Evolutionary conservation across 2,888 invertebrate species (phyloP), one percentile per base, ranked within the genome.

Genomic region (Bembecia ichneumoniformis): DNA sequence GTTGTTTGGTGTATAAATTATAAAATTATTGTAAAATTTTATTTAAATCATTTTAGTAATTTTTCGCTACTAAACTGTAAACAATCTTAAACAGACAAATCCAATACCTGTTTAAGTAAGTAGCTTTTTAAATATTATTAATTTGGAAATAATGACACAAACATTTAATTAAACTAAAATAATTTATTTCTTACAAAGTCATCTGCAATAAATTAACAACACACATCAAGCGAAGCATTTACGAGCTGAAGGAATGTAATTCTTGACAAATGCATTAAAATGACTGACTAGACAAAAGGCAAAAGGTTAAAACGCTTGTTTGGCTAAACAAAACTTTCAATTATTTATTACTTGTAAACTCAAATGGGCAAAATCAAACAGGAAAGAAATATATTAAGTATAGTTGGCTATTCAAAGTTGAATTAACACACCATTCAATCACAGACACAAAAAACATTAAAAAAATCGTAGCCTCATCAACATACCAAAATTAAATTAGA

Each of bases 131-230:
- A n/a, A 44, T 14, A 47, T 3, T 43, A n/a, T 1, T n/a, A 43
- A 20, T 16, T 14, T 13, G 35, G 20, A 10, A 36, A 1, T 47
- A 36, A 47, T 36, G 40, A 40, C 11, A 40, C 14, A 13, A 40
- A 40, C 40, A 35, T 35, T 35, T 3, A 20, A 11, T 47, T 58
- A 63, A 62, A 59, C 62, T 64, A 49, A 52, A 64, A 68, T 68
- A 65, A 66, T 71, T 70, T 71, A 66, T 64, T 68, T 57, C 51
- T 53, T 55, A 61, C 52, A 59, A 50, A 49, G 55, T 57, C 40
- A 51, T 56, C 57, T 58, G 49, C 51, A 61, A 62, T 63, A 62
- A 58, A 56, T 58, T 59, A 64, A 62, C 58, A 63, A 60, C 60
- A 61, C 51, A 34, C 44, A 2, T 46, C 11, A 34, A 47, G 35